A percentile compares a stretch with the other conserved stretches of the same genome.
phyloP scores from a whole-genome alignment of 2,888 invertebrate genomes.

The Pseudococcus longispinus region DNA sequence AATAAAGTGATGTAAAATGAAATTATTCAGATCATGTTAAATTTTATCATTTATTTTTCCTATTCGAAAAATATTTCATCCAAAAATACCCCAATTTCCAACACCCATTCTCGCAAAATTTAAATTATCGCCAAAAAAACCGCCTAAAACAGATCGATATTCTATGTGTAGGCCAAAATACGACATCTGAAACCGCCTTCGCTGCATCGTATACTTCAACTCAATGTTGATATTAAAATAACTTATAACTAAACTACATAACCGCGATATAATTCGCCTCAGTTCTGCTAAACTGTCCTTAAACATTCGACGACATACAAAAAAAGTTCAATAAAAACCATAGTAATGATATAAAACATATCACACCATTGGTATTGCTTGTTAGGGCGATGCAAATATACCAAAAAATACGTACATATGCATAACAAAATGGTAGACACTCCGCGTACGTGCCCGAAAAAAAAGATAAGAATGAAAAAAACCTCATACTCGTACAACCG shows the following conservation, averaged over 20 bases:
- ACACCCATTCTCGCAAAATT: not conserved
- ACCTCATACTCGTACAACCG: not conserved
- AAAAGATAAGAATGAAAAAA: not conserved
- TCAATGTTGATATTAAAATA: not conserved
- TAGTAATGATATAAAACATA: slow-evolving; percentile 42
- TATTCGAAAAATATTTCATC: not conserved
- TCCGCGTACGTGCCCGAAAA: not conserved
- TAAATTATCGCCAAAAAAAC: not conserved
- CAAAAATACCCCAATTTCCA: not conserved
- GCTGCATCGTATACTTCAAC: not conserved
- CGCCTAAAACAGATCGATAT: not conserved
- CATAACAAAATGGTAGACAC: not conserved
- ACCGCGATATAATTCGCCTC: slow-evolving; percentile 6
- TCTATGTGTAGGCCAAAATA: not conserved
- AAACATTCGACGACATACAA: not conserved
- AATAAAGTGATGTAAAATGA: too few relatives aligned
- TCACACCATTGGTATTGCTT: slow-evolving; percentile 38
- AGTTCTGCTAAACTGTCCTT: not conserved
- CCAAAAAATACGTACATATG: not conserved
- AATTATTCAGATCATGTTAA: not conserved
- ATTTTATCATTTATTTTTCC: not conserved
- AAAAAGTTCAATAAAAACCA: slow-evolving; percentile 25
- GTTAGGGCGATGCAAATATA: not conserved
- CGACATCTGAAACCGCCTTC: not conserved
- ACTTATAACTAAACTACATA: slow-evolving; percentile 26